These are phyloP conservation scores for Linepithema humile DNA, from an alignment of 1,140 invertebrate species.

Conservation along the genomic window DNA sequence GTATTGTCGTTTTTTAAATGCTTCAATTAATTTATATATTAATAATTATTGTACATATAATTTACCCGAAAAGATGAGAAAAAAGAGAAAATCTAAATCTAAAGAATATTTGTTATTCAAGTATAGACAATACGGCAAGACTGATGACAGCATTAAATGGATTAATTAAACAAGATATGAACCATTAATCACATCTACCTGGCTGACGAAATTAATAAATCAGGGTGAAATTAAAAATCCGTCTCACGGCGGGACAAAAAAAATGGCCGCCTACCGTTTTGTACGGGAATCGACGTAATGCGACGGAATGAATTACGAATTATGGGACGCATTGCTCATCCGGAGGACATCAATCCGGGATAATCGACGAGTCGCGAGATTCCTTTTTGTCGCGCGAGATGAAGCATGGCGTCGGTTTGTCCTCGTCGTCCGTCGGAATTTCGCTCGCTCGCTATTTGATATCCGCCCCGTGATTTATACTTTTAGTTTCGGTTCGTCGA, in stretches of 20 bases:
- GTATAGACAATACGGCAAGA: conserved; percentile 9
- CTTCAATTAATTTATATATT: conserved; percentile 1
- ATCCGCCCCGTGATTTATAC: conserved; percentile 68
- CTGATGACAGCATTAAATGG: conserved; percentile 1
- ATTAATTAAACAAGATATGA: conserved; percentile 50
- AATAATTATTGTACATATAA: neutral
- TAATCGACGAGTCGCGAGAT: conserved; percentile 56
- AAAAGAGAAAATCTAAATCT: neutral
- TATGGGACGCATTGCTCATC: conserved; percentile 53
- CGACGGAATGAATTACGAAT: conserved; percentile 53
- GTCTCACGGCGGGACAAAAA: neutral
- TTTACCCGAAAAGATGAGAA: neutral
- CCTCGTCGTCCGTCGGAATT: conserved; percentile 62
- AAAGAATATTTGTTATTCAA: conserved; percentile 6
- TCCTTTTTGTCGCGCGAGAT: conserved; percentile 50
- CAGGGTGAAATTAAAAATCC: conserved; percentile 42
- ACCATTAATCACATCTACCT: conserved; percentile 18
- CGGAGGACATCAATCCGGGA: conserved; percentile 50
- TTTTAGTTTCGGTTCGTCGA: conserved; percentile 70
- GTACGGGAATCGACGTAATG: conserved; percentile 41
- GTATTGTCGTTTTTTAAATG: neutral
- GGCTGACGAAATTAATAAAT: conserved; percentile 50
- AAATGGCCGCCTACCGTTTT: neutral
- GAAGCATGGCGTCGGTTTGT: conserved; percentile 53
- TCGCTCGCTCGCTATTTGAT: conserved; percentile 68